Base-by-base conservation (phyloP, 2,797 vertebrate genomes). In the Miichthys miiuy region DNA sequence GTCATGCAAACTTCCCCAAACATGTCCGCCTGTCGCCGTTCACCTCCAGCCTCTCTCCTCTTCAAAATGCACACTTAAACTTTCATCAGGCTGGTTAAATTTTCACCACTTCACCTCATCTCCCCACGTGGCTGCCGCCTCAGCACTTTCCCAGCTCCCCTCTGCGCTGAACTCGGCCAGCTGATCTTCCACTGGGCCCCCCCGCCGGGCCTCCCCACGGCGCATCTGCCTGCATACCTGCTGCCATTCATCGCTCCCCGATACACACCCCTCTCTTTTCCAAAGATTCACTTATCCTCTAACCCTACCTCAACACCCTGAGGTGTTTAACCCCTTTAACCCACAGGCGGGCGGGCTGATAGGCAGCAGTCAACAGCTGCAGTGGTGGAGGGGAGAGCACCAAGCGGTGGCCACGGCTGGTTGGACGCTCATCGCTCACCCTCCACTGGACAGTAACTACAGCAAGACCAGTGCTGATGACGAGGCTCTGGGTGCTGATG, bases 11-110 rank as follows among this genome's bases (percentile, higher is more conserved):
- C 46, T 46, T 48, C 54, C 64, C 12, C 57, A 23, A 27, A 68
- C 17, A 6, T 61, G 20, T 14, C 17, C 46, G 11, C 56, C 79
- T 61, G 68, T 71, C 50, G 27, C 46, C 52, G 23, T 61, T 34
- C 34, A 16, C 68, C 6, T 72, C 64, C 71, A 10, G 41, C 4
- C 20, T 34, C 68, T 58, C 54, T 64, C 74, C 83, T 91, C 79
- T 87, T 93, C 92, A 89, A 86, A 80, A 91, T 92, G 88, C 85
- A 81, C 80, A 82, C 83, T 90, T 89, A 92, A 91, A 90, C 90
- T 92, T 93, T 90, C 87, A 92, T 93, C 91, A 90, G 76, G 79
- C 77, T 91, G 80, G 85, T 92, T 92, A 91, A 80, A 88, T 86
- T 91, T 91, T 92, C 89, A 91, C 88, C 90, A 91, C 87, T 85